A percentile compares a stretch with the other conserved stretches of the same genome.
Conservation (phyloP, 2,797 vertebrate genomes). For the Onychomys leucogaster region DNA sequence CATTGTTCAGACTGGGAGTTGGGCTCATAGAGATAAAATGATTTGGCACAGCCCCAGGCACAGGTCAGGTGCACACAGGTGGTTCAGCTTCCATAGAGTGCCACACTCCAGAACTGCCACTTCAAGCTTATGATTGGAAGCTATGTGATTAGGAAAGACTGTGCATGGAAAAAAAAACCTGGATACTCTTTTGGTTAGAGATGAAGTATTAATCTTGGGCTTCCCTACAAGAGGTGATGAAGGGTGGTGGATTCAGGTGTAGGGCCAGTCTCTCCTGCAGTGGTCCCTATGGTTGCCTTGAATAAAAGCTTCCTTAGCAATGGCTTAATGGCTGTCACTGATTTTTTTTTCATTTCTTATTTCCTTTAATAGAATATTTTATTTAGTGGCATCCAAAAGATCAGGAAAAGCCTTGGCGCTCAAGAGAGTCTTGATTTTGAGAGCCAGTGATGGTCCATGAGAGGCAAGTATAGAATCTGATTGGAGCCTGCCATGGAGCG, state of each 20-base stretch:
- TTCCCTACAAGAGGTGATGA: not conserved
- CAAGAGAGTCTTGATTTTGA: not conserved
- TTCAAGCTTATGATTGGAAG: not conserved
- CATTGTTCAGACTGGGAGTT: not conserved
- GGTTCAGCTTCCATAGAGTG: not conserved
- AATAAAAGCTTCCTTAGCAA: not conserved
- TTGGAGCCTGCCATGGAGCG: not conserved
- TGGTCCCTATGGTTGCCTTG: not conserved
- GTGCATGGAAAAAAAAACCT: not conserved
- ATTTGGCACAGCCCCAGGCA: not conserved
- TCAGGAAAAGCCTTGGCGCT: not conserved
- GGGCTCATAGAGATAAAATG: not conserved
- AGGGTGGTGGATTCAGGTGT: not conserved
- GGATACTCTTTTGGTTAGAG: not conserved
- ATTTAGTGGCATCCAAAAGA: not conserved
- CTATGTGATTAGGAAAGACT: not conserved
- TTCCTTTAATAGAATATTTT: not conserved
- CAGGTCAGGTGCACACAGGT: not conserved
- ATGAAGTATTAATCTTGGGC: not conserved
- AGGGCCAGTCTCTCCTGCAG: not conserved
- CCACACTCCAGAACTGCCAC: not conserved
- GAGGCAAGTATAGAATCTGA: not conserved
- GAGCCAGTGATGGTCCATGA: not conserved
- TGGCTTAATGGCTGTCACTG: not conserved
- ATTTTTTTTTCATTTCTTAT: not conserved